Conservation (phyloP, 2,797 vertebrate species). For the Saxicola maurus region DNA sequence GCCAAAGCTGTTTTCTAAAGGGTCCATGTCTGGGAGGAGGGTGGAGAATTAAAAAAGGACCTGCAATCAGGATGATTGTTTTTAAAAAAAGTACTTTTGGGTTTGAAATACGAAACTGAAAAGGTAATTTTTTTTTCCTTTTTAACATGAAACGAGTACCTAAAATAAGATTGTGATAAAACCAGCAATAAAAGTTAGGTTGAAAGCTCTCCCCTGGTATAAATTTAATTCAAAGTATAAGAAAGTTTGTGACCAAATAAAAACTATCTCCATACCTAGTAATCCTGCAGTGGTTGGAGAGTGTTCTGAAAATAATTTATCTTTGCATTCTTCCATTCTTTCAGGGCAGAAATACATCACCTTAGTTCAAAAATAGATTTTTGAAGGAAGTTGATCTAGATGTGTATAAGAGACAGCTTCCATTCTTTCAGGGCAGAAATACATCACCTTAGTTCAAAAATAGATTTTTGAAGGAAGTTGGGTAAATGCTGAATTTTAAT, state of each 20-base stretch:
- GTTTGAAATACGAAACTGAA: neutral
- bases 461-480: neutral
- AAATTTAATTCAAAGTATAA: neutral
- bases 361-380: neutral
- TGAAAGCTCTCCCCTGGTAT: neutral
- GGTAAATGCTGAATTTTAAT: neutral
- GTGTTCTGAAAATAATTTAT: neutral
- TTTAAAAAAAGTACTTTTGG: neutral
- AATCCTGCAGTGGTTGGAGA: neutral
- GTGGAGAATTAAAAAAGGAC: neutral
- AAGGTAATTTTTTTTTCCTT: neutral
- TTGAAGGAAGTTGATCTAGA: too few species aligned
- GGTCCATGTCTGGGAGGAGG: neutral
- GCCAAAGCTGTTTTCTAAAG: constrained; percentile 23
- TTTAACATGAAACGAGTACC: neutral
- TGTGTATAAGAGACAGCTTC: too few species aligned
- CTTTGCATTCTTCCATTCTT: neutral
- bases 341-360: neutral
- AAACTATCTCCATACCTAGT: neutral
- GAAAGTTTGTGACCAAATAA: neutral
- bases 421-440: neutral
- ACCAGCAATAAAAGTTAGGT: neutral
- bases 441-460: neutral
- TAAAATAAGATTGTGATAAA: neutral
- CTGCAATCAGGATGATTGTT: neutral